A percentile compares a stretch with the other conserved stretches of the same genome.
Evolutionary conservation across 2,797 vertebrate genomes (phyloP).

Genomic region (Catharus ustulatus): DNA sequence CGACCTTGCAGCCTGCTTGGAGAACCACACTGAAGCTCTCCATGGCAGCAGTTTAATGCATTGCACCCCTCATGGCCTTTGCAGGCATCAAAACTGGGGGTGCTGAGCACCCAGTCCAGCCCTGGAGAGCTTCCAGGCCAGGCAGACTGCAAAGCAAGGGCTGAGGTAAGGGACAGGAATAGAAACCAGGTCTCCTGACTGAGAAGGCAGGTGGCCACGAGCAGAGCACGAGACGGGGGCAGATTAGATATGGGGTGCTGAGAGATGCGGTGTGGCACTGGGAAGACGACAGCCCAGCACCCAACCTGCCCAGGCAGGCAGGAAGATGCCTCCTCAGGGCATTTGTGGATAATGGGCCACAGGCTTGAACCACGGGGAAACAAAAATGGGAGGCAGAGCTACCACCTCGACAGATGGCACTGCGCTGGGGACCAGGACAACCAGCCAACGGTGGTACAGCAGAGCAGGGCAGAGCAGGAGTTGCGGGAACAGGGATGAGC

Average conservation of each 20-base stretch:
- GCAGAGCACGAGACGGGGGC: neutral
- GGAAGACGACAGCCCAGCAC: neutral
- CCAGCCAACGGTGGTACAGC: neutral
- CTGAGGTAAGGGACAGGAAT: constrained; percentile 27
- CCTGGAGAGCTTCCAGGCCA: neutral
- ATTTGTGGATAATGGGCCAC: neutral
- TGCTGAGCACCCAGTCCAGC: neutral
- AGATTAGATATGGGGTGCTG: constrained; percentile 31
- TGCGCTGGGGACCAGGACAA: neutral
- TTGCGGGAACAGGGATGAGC: neutral
- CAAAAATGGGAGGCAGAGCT: neutral
- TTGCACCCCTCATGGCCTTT: accelerated
- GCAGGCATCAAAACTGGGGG: neutral
- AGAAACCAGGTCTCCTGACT: constrained; percentile 29
- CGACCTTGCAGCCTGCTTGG: accelerated
- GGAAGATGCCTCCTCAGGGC: neutral
- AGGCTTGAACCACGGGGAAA: neutral
- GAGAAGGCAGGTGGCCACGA: constrained; percentile 23
- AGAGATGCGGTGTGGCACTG: neutral
- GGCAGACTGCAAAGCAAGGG: neutral
- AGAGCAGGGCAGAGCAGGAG: neutral
- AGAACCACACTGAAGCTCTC: neutral
- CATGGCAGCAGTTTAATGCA: neutral
- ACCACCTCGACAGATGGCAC: neutral
- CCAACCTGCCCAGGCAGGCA: neutral